These are phyloP conservation scores for Hydroisotoma schaefferi DNA, from an alignment of 2,888 invertebrate genomes.

Conservation along the genomic window DNA sequence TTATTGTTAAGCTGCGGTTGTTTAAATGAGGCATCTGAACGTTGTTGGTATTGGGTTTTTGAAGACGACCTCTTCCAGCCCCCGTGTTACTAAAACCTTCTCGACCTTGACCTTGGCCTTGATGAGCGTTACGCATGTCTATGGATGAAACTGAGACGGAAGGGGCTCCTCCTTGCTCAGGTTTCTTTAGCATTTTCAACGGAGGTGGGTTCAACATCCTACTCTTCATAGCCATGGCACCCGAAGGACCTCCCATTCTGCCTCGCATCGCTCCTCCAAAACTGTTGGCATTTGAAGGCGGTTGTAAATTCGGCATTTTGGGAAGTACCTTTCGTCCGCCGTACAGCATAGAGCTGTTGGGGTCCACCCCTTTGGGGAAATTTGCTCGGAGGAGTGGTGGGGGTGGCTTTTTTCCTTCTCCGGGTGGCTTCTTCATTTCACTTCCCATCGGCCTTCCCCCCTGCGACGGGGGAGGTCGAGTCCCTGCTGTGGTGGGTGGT, in stretches of 20 bases:
- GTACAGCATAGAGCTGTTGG: not conserved
- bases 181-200: not conserved
- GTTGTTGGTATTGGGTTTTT: not conserved
- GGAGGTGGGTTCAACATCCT: not conserved
- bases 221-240: not conserved
- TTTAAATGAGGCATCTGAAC: not conserved
- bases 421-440: not conserved
- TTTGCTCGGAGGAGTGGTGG: constrained; percentile 16
- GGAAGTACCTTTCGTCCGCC: not conserved
- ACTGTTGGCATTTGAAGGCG: not conserved
- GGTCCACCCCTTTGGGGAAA: constrained; percentile 3
- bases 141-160: not conserved
- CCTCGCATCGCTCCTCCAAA: not conserved
- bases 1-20: not conserved
- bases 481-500: not conserved
- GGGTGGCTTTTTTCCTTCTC: constrained; percentile 9
- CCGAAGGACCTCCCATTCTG: not conserved
- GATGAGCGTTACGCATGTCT: not conserved
- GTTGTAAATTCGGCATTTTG: not conserved
- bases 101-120: no score
- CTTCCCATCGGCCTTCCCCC: no score
- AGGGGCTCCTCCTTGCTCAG: not conserved
- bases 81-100: no score
- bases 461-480: not conserved
- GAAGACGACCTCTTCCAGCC: not conserved